Conservation (phyloP, 2,888 invertebrate species). For the Allacma fusca region DNA sequence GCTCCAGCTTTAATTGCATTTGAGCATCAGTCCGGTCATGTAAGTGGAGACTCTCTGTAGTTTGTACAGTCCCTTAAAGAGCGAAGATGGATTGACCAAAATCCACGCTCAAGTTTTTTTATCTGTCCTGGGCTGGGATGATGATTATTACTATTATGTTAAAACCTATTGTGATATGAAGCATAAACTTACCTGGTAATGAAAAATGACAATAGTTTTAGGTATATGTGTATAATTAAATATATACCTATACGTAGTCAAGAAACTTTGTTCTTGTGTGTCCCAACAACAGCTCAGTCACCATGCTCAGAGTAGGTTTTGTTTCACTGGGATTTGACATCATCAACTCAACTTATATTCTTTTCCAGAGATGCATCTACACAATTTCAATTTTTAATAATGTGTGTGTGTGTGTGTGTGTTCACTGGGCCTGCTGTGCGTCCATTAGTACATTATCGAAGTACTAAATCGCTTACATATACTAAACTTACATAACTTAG, state of each 20-base stretch:
- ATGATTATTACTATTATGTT: conserved; percentile 14
- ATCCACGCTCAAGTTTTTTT: not conserved
- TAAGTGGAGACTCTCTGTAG: not conserved
- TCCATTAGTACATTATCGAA: no score
- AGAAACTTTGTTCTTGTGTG: conserved; percentile 5
- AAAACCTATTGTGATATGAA: conserved; percentile 2
- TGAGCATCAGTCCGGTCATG: not conserved
- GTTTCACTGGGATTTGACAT: not conserved
- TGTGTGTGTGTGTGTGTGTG: not conserved
- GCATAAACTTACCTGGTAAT: conserved; percentile 18
- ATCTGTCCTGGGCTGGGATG: no score
- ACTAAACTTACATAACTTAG: no score
- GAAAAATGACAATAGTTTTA: conserved; percentile 17
- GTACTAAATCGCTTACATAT: no score
- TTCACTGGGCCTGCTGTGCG: no score
- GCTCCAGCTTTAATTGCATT: conserved; percentile 26
- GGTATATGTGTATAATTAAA: no score
- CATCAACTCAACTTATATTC: not conserved
- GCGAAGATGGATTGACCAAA: not conserved
- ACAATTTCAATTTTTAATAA: conserved; percentile 10
- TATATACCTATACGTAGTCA: no score
- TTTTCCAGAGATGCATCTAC: not conserved
- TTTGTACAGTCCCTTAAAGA: not conserved
- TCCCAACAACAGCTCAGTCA: not conserved
- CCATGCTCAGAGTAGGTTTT: not conserved